phyloP scores from a whole-genome alignment of 1,140 invertebrate genomes.

The Apis dorsata region DNA sequence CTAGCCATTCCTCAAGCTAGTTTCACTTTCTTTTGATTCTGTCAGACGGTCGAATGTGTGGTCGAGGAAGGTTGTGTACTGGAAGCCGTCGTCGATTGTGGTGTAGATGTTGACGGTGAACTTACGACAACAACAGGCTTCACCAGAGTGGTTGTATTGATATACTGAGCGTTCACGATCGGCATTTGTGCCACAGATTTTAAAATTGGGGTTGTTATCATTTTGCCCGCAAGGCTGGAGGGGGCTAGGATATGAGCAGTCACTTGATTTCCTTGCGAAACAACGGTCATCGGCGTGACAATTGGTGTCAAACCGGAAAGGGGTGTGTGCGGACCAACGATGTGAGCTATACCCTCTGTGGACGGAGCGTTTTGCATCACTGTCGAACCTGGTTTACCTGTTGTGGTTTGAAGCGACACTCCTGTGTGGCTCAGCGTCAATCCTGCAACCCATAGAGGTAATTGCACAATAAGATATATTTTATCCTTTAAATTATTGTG shows the following conservation, averaged over 20 bases:
- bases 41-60: constrained; percentile 77
- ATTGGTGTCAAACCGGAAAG: constrained; percentile 77
- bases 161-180: constrained; percentile 79
- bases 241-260: constrained; percentile 77
- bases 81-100: constrained; percentile 69
- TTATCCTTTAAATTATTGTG: background rate
- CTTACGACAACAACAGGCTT: constrained; percentile 79
- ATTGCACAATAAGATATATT: constrained; percentile 12
- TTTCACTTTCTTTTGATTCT: constrained; percentile 67
- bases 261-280: constrained; percentile 79
- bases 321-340: constrained; percentile 76
- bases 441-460: constrained; percentile 64
- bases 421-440: constrained; percentile 77
- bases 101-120: constrained; percentile 69
- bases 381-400: constrained; percentile 71
- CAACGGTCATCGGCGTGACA: constrained; percentile 79
- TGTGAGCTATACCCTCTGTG: constrained; percentile 78
- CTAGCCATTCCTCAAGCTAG: constrained; percentile 68
- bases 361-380: constrained; percentile 75
- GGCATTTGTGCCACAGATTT: constrained; percentile 78
- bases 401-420: constrained; percentile 74
- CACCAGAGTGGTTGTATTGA: constrained; percentile 79
- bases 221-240: constrained; percentile 77
- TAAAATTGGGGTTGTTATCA: constrained; percentile 78
- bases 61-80: constrained; percentile 72